A percentile compares a stretch with the other conserved stretches of the same genome.
Conservation (phyloP, 2,888 invertebrate species). For the Philaethria dido region DNA sequence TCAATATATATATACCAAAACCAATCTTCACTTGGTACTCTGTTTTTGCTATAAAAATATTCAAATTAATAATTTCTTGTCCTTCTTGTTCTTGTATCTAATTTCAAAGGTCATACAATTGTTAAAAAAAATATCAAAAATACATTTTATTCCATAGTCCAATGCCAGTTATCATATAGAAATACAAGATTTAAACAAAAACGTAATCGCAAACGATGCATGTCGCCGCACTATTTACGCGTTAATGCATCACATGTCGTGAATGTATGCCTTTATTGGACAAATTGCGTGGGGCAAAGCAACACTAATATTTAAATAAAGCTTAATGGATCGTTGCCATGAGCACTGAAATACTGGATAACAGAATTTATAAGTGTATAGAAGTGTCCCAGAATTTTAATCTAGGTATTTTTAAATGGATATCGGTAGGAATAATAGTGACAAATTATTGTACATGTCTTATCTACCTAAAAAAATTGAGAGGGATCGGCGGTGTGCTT, state of each 20-base stretch:
- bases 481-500: no score
- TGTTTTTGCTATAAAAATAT: no score
- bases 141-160: no score
- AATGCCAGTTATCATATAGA: background rate
- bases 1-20: no score
- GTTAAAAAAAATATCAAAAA: no score
- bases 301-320: conserved; percentile 79
- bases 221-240: conserved; percentile 62
- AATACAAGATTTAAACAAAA: conserved; percentile 47
- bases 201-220: conserved; percentile 67
- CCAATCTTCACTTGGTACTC: no score
- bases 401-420: background rate
- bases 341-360: conserved; percentile 53
- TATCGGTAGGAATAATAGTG: no score
- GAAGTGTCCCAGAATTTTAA: conserved; percentile 39
- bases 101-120: no score
- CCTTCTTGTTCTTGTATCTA: no score
- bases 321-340: conserved; percentile 75
- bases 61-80: no score
- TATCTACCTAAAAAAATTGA: no score
- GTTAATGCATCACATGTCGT: conserved; percentile 57
- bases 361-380: conserved; percentile 47
- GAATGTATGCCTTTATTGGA: conserved; percentile 64
- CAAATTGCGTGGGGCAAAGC: conserved; percentile 69
- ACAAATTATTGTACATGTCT: no score